Evolutionary conservation across 2,797 vertebrate species (phyloP).

Genomic region (Spinus olivaceus): DNA sequence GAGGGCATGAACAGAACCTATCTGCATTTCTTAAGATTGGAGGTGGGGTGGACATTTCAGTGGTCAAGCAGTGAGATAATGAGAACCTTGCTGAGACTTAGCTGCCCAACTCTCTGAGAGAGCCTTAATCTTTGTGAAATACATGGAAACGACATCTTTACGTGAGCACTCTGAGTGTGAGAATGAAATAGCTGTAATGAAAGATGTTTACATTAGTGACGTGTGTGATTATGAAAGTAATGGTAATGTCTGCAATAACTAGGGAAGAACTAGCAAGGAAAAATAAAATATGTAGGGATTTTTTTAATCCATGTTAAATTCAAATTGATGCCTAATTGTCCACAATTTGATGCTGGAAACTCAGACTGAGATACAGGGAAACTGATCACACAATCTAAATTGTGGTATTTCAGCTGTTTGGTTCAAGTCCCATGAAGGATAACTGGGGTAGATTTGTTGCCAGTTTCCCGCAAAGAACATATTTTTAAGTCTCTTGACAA

Average conservation of each 20-base stretch:
- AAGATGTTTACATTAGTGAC: background rate
- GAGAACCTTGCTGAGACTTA: background rate
- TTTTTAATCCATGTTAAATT: background rate
- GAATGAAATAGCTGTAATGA: background rate
- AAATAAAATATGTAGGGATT: accelerated
- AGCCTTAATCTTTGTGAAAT: background rate
- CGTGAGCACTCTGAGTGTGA: background rate
- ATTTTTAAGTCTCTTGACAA: background rate
- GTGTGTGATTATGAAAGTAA: background rate
- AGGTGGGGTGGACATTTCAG: accelerated
- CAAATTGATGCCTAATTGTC: background rate
- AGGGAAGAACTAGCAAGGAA: background rate
- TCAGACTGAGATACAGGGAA: background rate
- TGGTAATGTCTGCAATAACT: background rate
- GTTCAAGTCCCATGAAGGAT: background rate
- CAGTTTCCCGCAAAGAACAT: background rate
- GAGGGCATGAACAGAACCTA: background rate
- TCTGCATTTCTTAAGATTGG: background rate
- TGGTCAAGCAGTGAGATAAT: background rate
- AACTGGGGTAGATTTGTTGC: background rate
- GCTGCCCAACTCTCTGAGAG: background rate
- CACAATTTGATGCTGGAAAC: background rate
- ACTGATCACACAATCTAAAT: background rate
- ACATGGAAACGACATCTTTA: background rate
- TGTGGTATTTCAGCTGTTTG: background rate